Base-by-base conservation (phyloP, 2,888 invertebrate genomes). In the Cephonodes hylas region DNA sequence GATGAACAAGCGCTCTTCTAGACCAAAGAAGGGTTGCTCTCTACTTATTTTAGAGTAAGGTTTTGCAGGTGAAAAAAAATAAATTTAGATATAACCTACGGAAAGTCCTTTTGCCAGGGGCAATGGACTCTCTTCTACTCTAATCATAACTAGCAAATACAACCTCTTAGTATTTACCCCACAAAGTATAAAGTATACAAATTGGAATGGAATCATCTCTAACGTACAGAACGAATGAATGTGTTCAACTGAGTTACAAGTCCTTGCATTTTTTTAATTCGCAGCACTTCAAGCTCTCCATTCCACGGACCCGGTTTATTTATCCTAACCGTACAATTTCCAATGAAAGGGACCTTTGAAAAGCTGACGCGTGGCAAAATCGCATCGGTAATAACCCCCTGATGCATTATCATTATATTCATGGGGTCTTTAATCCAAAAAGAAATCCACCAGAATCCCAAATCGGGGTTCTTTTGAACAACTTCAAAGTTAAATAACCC, bases 401-500 rank as follows among this genome's bases (percentile, higher is more conserved):
- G 76, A 81, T 80, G 82, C 86, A 91, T 90, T 91, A 91, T 91
- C 91, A 91, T 92, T 91, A 91, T 86, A 91, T 89, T 89, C 92
- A 91, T 85, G 85, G 86, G 89, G 87, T 79, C 88, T 88, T 88
- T 91, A 92, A 91, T 91, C 91, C 90, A 74, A 91, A 91, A 91
- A 91, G 89, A 90, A 91, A 91, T 90, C 88, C 89, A 86, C 86
- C 89, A 88, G 85, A 89, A 89, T 89, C 89, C 85, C 77, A 83
- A 88, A 90, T 86, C 86, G 83, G 83, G 89, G 91, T 88, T 88
- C 90, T 87, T 90, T 91, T 91, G 91, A 89, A 86, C 85, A 83
- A 90, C 90, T 91, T 92, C 92, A 91, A 91, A 91, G 92, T 91
- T 86, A 90, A 90, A 86, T 86, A 89, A 89, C 89, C 91, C 85